These are phyloP conservation scores for Drosophila pegasa DNA, from an alignment of 2,888 invertebrate species.

Conservation along the genomic window DNA sequence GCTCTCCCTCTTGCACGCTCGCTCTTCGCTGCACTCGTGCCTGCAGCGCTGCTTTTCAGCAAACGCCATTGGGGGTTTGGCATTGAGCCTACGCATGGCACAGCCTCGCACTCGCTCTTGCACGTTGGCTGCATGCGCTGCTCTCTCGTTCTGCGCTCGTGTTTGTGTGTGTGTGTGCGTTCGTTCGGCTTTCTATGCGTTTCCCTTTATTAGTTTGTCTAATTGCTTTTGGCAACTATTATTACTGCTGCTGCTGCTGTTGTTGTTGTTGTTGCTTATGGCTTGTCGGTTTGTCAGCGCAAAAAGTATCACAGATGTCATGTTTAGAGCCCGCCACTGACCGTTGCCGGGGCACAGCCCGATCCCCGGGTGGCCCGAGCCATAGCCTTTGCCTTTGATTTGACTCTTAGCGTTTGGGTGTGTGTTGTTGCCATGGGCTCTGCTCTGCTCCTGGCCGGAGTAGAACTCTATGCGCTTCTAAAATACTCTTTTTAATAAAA, in stretches of 20 bases:
- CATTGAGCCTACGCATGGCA: constrained; percentile 61
- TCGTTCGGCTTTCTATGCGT: constrained; percentile 55
- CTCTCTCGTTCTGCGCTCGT: constrained; percentile 8
- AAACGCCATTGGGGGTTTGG: constrained; percentile 78
- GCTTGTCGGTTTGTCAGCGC: constrained; percentile 57
- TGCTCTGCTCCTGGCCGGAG: constrained; percentile 18
- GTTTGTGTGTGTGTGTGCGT: constrained; percentile 33
- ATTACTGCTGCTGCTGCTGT: constrained; percentile 54
- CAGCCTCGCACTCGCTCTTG: constrained; percentile 18
- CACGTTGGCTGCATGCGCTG: constrained; percentile 9
- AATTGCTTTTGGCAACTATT: constrained; percentile 79
- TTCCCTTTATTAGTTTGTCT: constrained; percentile 79
- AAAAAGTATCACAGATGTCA: constrained; percentile 77
- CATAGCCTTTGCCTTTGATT: constrained; percentile 64
- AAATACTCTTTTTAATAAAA: constrained; percentile 77
- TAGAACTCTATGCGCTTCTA: constrained; percentile 38
- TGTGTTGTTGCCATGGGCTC: constrained; percentile 48
- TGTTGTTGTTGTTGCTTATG: constrained; percentile 44
- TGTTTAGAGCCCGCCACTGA: constrained; percentile 50
- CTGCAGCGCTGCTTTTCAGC: constrained; percentile 64
- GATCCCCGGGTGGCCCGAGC: constrained; percentile 33
- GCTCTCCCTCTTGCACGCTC: constrained; percentile 28
- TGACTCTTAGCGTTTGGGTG: constrained; percentile 71
- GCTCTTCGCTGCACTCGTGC: constrained; percentile 51
- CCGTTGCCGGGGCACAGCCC: constrained; percentile 36